A percentile compares a stretch with the other conserved stretches of the same genome.
phyloP scores from a whole-genome alignment of 2,113 vertebrate genomes.

The Trematomus loennbergii region DNA sequence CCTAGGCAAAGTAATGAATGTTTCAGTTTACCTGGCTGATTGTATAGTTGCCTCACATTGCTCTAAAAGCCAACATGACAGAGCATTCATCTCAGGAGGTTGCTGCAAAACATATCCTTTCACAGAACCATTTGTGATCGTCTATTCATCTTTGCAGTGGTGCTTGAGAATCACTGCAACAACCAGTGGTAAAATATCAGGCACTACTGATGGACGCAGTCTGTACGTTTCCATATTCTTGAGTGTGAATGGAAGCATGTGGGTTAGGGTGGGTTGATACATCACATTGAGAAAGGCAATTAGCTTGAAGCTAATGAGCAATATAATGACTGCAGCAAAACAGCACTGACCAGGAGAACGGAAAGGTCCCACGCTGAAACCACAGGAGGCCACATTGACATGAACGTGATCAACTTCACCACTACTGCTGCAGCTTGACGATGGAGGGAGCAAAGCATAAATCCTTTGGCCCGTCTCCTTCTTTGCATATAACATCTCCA shows the following conservation, averaged over 20 bases:
- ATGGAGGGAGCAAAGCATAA: constrained; percentile 45
- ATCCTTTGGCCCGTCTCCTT: constrained; percentile 55
- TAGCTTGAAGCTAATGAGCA: constrained; percentile 66
- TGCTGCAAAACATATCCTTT: not conserved
- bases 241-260: constrained; percentile 18
- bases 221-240: not conserved
- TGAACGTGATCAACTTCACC: constrained; percentile 15
- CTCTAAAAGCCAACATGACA: constrained; percentile 4
- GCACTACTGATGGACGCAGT: not conserved
- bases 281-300: constrained; percentile 54
- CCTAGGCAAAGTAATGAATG: constrained; percentile 26
- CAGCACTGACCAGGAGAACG: constrained; percentile 23
- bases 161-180: not conserved
- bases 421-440: constrained; percentile 34
- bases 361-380: constrained; percentile 41
- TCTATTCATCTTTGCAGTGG: not conserved
- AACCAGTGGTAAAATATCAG: too few species aligned
- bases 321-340: constrained; percentile 71
- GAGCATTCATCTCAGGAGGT: constrained; percentile 1
- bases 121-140: not conserved
- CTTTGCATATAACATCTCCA: constrained; percentile 47
- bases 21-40: constrained; percentile 33
- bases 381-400: constrained; percentile 18
- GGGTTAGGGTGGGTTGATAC: constrained; percentile 33
- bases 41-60: constrained; percentile 7